These are phyloP conservation scores for Lagenorhynchus albirostris DNA, from an alignment of 2,113 vertebrate species.

Conservation along the genomic window DNA sequence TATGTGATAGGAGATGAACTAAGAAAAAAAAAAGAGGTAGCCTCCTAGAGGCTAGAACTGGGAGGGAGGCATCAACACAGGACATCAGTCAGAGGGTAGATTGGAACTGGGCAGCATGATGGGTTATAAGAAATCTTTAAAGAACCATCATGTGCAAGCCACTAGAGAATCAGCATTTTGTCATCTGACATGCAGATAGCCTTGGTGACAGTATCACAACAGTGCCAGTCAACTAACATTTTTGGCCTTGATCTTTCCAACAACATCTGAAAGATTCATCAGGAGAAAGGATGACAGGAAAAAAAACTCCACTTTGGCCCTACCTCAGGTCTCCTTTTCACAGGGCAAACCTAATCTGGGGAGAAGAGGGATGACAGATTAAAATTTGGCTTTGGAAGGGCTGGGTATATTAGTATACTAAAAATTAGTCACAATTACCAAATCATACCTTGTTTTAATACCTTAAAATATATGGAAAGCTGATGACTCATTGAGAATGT, in stretches of 20 bases:
- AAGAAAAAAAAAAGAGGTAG: not conserved
- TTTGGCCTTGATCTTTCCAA: not conserved
- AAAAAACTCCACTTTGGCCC: not conserved
- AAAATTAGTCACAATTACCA: not conserved
- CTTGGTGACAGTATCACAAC: not conserved
- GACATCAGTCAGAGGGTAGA: not conserved
- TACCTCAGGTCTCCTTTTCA: no score
- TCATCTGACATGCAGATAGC: not conserved
- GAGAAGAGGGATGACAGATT: fast-evolving
- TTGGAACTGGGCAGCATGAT: not conserved
- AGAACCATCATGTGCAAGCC: not conserved
- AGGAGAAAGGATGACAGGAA: not conserved
- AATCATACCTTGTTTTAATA: not conserved
- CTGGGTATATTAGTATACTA: not conserved
- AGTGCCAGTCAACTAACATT: not conserved
- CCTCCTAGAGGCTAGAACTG: not conserved
- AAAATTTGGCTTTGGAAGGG: not conserved
- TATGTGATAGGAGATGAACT: not conserved
- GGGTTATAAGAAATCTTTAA: not conserved
- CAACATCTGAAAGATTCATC: not conserved
- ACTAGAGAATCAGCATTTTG: not conserved
- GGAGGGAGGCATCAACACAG: not conserved
- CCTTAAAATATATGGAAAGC: not conserved
- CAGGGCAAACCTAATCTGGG: not conserved
- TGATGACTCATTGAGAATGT: not conserved